Percentiles rank a stretch among this genome's conserved stretches.
Conservation (phyloP, 2,113 vertebrate species). For the Lamprotornis superbus region DNA sequence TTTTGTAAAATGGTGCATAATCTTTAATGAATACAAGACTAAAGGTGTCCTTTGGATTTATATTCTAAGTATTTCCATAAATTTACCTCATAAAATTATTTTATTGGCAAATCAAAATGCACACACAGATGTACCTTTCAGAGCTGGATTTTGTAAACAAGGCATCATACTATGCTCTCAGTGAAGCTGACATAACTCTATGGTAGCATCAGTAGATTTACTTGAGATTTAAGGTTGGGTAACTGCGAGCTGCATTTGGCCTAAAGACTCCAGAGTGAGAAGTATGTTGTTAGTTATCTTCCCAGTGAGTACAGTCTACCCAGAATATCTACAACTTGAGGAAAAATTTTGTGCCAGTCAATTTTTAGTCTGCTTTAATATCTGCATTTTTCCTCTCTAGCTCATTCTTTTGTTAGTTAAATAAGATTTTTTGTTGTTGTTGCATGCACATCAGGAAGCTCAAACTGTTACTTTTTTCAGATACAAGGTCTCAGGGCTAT, state of each 20-base stretch:
- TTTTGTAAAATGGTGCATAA: constrained; percentile 62
- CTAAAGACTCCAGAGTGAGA: constrained; percentile 32
- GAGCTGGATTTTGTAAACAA: constrained; percentile 49
- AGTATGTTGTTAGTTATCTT: constrained; percentile 49
- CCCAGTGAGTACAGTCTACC: constrained; percentile 11
- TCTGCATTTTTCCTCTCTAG: constrained; percentile 26
- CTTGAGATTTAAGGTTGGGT: background rate
- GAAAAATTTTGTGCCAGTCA: constrained; percentile 32
- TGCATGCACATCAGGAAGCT: background rate
- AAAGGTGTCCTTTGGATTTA: constrained; percentile 55
- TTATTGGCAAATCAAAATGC: constrained; percentile 59
- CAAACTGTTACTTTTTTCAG: constrained; percentile 3
- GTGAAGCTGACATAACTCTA: background rate
- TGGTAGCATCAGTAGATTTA: background rate
- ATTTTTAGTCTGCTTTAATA: constrained; percentile 43
- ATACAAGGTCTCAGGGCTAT: constrained; percentile 9
- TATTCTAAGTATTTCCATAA: constrained; percentile 61
- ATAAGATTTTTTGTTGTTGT: constrained; percentile 29
- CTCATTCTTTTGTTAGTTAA: constrained; percentile 61
- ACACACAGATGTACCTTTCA: constrained; percentile 44
- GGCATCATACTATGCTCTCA: background rate
- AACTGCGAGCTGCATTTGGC: constrained; percentile 5
- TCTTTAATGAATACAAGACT: constrained; percentile 66
- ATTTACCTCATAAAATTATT: constrained; percentile 63
- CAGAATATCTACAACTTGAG: constrained; percentile 37